phyloP scores from a whole-genome alignment of 2,113 vertebrate species.

The Chunga burmeisteri region DNA sequence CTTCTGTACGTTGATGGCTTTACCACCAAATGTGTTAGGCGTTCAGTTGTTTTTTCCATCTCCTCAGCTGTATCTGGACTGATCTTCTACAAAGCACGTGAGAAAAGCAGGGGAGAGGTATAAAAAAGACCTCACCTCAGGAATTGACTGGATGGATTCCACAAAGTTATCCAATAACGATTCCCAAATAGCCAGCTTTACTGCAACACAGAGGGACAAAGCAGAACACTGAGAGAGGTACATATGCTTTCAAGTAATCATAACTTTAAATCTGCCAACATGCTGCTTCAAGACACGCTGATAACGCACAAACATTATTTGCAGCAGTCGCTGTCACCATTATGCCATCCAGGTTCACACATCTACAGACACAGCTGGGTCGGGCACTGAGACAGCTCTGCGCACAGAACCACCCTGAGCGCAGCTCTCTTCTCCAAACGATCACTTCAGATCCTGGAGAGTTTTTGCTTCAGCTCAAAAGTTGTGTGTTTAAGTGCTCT shows the following conservation, averaged over 20 bases:
- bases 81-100: background rate
- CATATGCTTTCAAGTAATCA: background rate
- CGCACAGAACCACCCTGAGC: background rate
- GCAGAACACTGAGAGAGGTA: background rate
- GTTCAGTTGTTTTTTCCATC: background rate
- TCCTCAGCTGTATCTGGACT: background rate
- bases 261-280: background rate
- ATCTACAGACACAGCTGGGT: background rate
- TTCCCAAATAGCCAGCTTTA: conserved; percentile 98
- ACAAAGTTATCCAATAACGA: conserved; percentile 92
- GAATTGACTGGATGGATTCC: conserved; percentile 97
- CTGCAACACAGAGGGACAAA: conserved; percentile 71
- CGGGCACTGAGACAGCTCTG: background rate
- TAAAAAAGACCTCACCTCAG: conserved; percentile 83
- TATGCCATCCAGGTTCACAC: background rate
- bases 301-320: background rate
- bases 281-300: background rate
- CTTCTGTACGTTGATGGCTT: background rate
- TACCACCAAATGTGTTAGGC: background rate
- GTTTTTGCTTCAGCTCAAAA: background rate
- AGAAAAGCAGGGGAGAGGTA: background rate
- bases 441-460: background rate
- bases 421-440: background rate
- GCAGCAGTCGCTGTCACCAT: background rate
- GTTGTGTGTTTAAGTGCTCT: background rate